Base-by-base conservation (phyloP, 2,113 vertebrate species). In the Arenaria interpres region DNA sequence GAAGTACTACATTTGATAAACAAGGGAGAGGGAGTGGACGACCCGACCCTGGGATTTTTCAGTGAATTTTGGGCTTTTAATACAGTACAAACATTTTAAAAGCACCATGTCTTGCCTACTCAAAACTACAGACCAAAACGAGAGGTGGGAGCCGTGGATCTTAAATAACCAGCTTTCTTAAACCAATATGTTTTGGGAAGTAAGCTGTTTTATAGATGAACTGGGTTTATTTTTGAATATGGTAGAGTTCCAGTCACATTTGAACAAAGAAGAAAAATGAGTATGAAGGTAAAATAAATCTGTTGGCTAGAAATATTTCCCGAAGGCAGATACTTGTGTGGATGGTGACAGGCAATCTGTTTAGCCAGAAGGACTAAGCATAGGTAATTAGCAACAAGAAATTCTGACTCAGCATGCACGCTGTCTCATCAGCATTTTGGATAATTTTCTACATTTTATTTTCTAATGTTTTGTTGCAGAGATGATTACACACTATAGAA, bases 321-420 rank as follows among this genome's bases (percentile, higher is more conserved):
- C 1, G 3, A 54, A 54, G 51, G 2, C 0, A 1, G 32, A 11
- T 60, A 45, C 33, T 37, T 0, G 2, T 23, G 9, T 19, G 28
- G 41, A 30, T 53, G 20, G 30, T 48, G 30, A 37, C 41, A 62
- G n/a, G 30, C 20, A 50, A 8, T 50, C 46, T 43, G 32, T 35
- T 56, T 41, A 53, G 57, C 33, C 54, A 53, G 39, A 53, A 78
- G 24, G 62, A 28, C 8, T 57, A 24, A 60, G 64, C 32, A 22
- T 6, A 10, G 33, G 35, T 48, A 54, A 30, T 54, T 39, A 74
- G 25, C 33, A 69, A 28, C 16, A 64, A 59, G 45, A 75, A 88
- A 53, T 72, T 30, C 35, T 50, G 23, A 21, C 11, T 57, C 37
- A 46, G 43, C 25, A 9, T 46, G 60, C 30, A 45, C 3, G 1